A percentile compares a stretch with the other conserved stretches of the same genome.
These are phyloP conservation scores for Colostygia pectinataria DNA, from an alignment of 2,888 invertebrate genomes.

Conservation along the genomic window DNA sequence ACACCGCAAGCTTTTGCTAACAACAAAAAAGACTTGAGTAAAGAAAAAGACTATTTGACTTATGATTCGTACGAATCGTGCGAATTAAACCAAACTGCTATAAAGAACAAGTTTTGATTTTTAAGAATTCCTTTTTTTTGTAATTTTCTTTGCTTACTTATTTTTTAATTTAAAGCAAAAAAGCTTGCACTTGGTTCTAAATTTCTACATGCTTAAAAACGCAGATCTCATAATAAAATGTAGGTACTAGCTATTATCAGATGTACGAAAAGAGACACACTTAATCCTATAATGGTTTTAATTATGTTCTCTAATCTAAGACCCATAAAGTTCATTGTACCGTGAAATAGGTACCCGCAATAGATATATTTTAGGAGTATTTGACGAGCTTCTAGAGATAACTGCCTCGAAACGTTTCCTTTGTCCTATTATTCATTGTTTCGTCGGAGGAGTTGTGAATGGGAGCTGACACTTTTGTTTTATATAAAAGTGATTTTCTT, in stretches of 20 bases:
- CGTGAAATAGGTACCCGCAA: constrained; percentile 37
- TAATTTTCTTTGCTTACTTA: too few species aligned
- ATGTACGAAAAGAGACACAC: background rate
- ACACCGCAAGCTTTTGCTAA: too few species aligned
- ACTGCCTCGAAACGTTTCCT: constrained; percentile 69
- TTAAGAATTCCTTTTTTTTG: too few species aligned
- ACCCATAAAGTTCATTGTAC: constrained; percentile 40
- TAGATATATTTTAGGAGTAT: constrained; percentile 65
- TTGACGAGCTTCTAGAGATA: constrained; percentile 75
- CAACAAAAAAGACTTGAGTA: too few species aligned
- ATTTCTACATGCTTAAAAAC: too few species aligned
- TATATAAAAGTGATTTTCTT: constrained; percentile 47
- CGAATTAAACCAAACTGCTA: too few species aligned
- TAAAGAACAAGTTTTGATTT: too few species aligned
- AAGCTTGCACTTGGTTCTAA: too few species aligned
- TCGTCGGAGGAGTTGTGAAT: constrained; percentile 53
- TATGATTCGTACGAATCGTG: too few species aligned
- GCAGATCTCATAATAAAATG: too few species aligned
- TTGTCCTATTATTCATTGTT: constrained; percentile 75
- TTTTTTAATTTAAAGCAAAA: too few species aligned
- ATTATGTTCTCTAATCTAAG: constrained; percentile 26
- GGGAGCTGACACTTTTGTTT: constrained; percentile 51
- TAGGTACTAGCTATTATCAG: background rate
- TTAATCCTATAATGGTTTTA: background rate
- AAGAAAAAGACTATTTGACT: too few species aligned